Percentiles rank a stretch among this genome's conserved stretches.
These are phyloP conservation scores for Drosophila aff. DNA, from an alignment of 1,140 invertebrate genomes.

Conservation along the genomic window DNA sequence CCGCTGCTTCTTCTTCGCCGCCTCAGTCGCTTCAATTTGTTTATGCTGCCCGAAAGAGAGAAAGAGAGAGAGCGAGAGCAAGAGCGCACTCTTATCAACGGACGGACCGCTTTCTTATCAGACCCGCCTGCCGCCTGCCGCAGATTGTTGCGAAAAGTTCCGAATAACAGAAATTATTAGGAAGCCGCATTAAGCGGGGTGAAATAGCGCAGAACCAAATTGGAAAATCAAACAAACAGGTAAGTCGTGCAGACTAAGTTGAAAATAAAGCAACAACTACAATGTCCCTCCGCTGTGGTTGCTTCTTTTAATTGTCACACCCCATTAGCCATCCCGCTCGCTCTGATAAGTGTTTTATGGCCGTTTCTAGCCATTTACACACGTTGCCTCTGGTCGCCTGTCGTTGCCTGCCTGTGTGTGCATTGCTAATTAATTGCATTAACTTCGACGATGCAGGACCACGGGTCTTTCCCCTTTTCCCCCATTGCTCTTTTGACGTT, in stretches of 20 bases:
- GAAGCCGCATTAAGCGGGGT: constrained; percentile 4
- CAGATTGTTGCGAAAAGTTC: constrained; percentile 43
- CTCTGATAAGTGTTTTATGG: constrained; percentile 60
- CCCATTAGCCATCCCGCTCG: constrained; percentile 59
- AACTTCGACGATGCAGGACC: constrained; percentile 22
- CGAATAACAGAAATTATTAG: constrained; percentile 22
- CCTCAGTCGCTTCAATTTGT: constrained; percentile 48
- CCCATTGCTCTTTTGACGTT: constrained; percentile 7
- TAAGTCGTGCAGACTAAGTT: constrained; percentile 18
- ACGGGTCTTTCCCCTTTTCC: neutral
- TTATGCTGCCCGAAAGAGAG: constrained; percentile 47
- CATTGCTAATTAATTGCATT: constrained; percentile 50
- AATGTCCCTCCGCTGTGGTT: neutral
- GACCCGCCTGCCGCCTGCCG: constrained; percentile 12
- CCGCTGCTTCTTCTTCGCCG: constrained; percentile 30
- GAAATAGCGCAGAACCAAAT: constrained; percentile 17
- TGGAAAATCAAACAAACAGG: constrained; percentile 39
- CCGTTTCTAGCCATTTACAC: constrained; percentile 68
- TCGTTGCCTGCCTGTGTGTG: constrained; percentile 8
- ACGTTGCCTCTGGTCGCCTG: constrained; percentile 30
- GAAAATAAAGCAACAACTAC: neutral
- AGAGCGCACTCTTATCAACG: constrained; percentile 42
- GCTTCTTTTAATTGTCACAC: constrained; percentile 60
- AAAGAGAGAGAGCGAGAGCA: constrained; percentile 16
- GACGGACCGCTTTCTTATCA: constrained; percentile 36